Percentiles rank a stretch among this genome's conserved stretches.
phyloP scores from a whole-genome alignment of 2,113 vertebrate species.

The Macroglossus sobrinus region DNA sequence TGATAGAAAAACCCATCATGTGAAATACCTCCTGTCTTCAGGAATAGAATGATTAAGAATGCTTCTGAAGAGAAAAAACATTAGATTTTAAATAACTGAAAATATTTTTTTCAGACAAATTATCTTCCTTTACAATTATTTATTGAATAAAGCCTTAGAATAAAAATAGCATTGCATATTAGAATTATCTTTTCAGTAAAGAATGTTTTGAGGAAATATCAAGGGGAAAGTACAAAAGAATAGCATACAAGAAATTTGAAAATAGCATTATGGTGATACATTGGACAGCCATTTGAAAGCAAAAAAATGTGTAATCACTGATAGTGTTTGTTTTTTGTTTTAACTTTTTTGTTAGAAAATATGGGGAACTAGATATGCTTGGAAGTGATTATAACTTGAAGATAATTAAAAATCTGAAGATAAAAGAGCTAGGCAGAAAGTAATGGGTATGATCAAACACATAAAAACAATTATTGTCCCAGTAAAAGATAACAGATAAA shows the following conservation, averaged over 20 bases:
- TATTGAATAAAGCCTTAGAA: background rate
- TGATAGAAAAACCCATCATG: conserved; percentile 59
- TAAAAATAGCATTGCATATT: background rate
- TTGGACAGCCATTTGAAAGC: background rate
- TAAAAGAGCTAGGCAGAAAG: background rate
- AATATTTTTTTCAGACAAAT: conserved; percentile 27
- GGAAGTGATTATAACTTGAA: background rate
- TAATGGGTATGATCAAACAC: background rate
- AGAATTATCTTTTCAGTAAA: background rate
- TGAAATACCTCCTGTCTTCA: conserved; percentile 45
- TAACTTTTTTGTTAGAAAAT: background rate
- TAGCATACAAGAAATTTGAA: background rate
- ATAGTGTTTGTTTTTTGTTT: background rate
- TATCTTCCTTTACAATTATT: conserved; percentile 44
- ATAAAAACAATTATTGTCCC: background rate
- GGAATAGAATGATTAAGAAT: conserved; percentile 32
- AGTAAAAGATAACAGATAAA: background rate
- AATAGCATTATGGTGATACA: background rate
- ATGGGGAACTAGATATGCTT: background rate
- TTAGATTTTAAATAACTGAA: conserved; percentile 56
- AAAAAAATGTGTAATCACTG: background rate
- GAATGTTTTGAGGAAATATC: background rate
- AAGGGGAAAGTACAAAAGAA: background rate
- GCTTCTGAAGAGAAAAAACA: conserved; percentile 17
- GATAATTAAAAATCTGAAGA: background rate